Base-by-base conservation (phyloP, 2,113 vertebrate species). In the Bubalus kerabau region DNA sequence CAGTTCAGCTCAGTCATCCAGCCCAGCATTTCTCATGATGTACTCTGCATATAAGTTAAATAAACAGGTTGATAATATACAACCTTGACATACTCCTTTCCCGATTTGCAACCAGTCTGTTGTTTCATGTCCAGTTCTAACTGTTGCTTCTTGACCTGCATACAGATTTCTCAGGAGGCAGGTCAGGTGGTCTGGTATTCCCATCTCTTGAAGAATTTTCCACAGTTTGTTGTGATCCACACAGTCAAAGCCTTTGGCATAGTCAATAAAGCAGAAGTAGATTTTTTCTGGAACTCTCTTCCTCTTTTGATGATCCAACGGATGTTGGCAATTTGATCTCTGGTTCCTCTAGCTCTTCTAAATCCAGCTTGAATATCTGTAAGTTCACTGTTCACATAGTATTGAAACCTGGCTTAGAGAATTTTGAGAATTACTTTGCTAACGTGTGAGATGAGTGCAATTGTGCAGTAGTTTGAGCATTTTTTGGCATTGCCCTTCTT, bases 371-470 rank as follows among this genome's bases (percentile, higher is more conserved):
- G n/a, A 36, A 36, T 71, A 71, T 36, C 4, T 71, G n/a, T 19
- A 71, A 71, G 17, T 21, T 36, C 64, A 71, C 0, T 0, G 17
- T 36, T 71, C 64, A 21, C 36, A n/a, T 36, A 36, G 64, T 36
- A n/a, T 36, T 71, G 17, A 71, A 36, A 71, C 4, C n/a, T 71
- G n/a, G n/a, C n/a, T 71, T 71, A 71, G n/a, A 67, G 64, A 71
- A 36, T 71, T 36, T 71, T 71, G n/a, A 71, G 10, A 36, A 71
- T 71, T 67, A 71, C 64, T 71, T 36, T 71, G n/a, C 64, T 71
- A 6, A 36, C 0, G 0, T 71, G n/a, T 71, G 4, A 71, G 4
- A 71, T 71, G n/a, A 36, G 9, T 71, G 64, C n/a, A 71, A 36
- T 36, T 71, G n/a, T 71, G 9, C 0, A 0, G 64, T 21, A 71